These are phyloP conservation scores for Elgaria multicarinata DNA, from an alignment of 2,113 vertebrate genomes.

Conservation along the genomic window DNA sequence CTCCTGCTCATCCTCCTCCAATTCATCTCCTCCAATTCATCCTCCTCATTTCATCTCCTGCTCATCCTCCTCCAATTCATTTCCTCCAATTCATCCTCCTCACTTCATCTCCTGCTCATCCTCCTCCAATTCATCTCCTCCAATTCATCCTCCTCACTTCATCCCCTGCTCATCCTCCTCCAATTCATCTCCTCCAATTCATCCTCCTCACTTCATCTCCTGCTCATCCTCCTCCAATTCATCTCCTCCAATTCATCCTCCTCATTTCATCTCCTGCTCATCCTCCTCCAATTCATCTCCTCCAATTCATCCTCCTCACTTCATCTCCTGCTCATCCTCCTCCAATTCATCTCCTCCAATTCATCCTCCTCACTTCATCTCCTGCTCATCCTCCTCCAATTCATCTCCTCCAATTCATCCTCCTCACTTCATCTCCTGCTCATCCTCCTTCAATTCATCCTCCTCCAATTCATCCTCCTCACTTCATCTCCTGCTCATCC, in stretches of 20 bases:
- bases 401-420: no score
- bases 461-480: no score
- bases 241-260: no score
- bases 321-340: constrained; percentile 89
- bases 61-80: constrained; percentile 90
- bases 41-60: constrained; percentile 87
- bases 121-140: constrained; percentile 89
- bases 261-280: constrained; percentile 88
- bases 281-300: constrained; percentile 92
- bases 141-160: no score
- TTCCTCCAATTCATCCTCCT: no score
- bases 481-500: constrained; percentile 90
- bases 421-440: constrained; percentile 88
- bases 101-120: constrained; percentile 90
- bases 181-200: no score
- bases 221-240: constrained; percentile 89
- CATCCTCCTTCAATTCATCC: constrained; percentile 91
- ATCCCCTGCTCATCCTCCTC: constrained; percentile 91
- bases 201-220: constrained; percentile 89
- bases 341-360: no score
- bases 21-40: no score
- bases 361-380: constrained; percentile 89
- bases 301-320: no score
- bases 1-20: constrained; percentile 90
- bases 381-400: constrained; percentile 88